Evolutionary conservation across 1,140 invertebrate species (phyloP), one percentile per base, ranked within the genome.

Genomic region (Eciton burchellii): DNA sequence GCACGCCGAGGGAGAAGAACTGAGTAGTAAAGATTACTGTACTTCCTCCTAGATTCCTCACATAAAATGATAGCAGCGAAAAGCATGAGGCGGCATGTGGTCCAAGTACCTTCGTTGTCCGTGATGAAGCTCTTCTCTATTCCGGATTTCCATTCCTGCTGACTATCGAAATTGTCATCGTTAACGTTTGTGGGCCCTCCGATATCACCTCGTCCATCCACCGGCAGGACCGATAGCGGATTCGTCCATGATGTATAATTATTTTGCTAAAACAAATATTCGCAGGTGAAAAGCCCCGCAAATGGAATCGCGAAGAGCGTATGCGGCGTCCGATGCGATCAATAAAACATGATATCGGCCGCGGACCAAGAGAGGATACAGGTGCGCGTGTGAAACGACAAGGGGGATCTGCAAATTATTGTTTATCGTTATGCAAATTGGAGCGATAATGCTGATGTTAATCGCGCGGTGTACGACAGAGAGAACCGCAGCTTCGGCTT

Each of bases 181-280:
- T 66, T 81, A 52, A 24, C 47, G 24, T 76, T 89, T 56, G 47
- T 19, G 12, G 84, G 84, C 47, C 63, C 59, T 35, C 82, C 84
- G 1, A 62, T 88, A 82, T 88, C 87, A 74, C 87, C 86, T 83
- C 86, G 86, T 49, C 41, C 76, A 3, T 68, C 45, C 8, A 85
- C 41, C 11, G 87, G 87, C 21, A 81, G 57, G 47, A 85, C 87
- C 19, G 83, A 57, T 8, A 5, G 82, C 5, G 74, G 82, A 41
- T 79, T 52, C 47, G 3, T 0, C 70, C 54, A 81, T 56, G 43
- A 52, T 52, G 84, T 79, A 43, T 70, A 2, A 83, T 87, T 87
- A 21, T 56, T 81, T 87, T 88, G 63, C 86, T 88, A 47, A 62
- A 84, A 66, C n/a, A 62, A 82, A 57, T 76, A 65, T 79, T 45